Base-by-base conservation (phyloP, 2,888 invertebrate species). In the Macropis europaea region DNA sequence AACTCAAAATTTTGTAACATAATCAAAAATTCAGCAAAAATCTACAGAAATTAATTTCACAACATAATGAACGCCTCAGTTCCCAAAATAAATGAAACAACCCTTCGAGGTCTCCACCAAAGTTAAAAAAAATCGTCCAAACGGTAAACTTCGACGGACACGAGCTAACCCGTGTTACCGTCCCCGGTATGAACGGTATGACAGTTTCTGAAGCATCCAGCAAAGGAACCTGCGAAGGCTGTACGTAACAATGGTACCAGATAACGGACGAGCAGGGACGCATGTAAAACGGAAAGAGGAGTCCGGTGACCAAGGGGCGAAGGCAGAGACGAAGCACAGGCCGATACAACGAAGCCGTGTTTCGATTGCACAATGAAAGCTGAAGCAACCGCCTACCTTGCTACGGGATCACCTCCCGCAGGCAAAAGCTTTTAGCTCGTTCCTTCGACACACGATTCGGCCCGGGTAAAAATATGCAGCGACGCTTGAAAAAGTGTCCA, bases 401-500 rank as follows among this genome's bases (percentile, higher is more conserved):
- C 40, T 30, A 59, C 63, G 63, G 66, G 70, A 79, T 67, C 77
- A 75, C 75, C 81, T 73, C 88, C 87, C 77, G 85, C 84, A 70
- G 86, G 78, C 82, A 82, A 81, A 84, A 84, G 76, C 86, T 86
- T 86, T 88, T 81, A 85, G 81, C n/a, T 63, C 75, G 72, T 74
- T 75, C 45, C 81, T 80, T 69, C 54, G 77, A 59, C 77, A 72
- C 68, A 40, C 71, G 73, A 63, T 69, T 70, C 30, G 68, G 47
- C 63, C 26, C 28, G 56, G 36, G 30, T 52, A 60, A 69, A 75
- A 81, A 81, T 78, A 74, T 79, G 71, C 68, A 28, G 54, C 30
- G 26, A 40, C 4, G 34, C 43, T 57, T 53, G 43, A 15, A 66
- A 76, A 79, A 76, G 71, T 73, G 70, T 75, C 70, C 73, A 59